Base-by-base conservation (phyloP, 2,888 invertebrate species). In the Dolichopus griseipennis region DNA sequence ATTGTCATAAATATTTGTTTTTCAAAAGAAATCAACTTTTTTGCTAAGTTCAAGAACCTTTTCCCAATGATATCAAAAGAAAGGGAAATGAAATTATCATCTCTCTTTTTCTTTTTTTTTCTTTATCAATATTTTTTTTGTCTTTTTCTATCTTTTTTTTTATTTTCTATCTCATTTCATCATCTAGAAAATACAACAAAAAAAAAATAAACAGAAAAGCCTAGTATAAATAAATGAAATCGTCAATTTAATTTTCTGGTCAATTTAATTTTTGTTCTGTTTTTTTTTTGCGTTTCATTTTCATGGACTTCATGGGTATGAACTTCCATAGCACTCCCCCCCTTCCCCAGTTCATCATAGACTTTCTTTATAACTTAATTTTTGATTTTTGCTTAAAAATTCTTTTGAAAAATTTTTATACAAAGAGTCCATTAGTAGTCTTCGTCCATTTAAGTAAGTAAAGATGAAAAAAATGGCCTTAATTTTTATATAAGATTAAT, bases 161-260 rank as follows among this genome's bases (percentile, higher is more conserved):
- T 52, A 52, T n/a, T 12, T 52, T 52, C 18, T 52, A 18, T 52
- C n/a, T 52, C 37, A 18, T 52, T 52, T 18, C 18, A 10, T 7
- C 43, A 3, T 52, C 15, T 15, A 15, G n/a, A 12, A 52, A 52
- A 37, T 37, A 12, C 37, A 37, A 37, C 4, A 37, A 12, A 37
- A 37, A 37, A 37, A 37, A 37, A 37, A 10, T 5, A 37, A 37
- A 27, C 27, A 27, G 27, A 27, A 27, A 27, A 27, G 27, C 2
- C 2, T 4, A 27, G 27, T 27, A 27, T 41, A 41, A 52, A 52
- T 15, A 52, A 52, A 52, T 52, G 52, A 15, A 18, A 12, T 52
- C 52, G 52, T 52, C 52, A 52, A 52, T 52, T 52, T 52, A 52
- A 52, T 52, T 52, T 52, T 52, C 52, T 52, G 52, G 52, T 52